phyloP scores from a whole-genome alignment of 2,113 vertebrate species.

The Odontophorus gujanensis region DNA sequence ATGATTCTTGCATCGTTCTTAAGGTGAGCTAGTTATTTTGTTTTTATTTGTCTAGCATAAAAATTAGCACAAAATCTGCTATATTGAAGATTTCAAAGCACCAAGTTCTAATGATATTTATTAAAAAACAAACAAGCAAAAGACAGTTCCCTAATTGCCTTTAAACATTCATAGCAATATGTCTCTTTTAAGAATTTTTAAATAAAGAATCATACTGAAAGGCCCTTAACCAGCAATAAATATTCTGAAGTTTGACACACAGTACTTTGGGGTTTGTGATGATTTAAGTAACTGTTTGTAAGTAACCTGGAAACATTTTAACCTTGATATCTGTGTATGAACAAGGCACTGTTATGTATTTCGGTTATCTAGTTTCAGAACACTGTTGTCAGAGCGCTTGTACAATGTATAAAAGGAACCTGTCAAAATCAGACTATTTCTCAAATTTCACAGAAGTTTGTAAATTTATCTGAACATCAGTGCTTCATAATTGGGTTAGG shows the following conservation, averaged over 20 bases:
- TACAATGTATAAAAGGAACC: not conserved
- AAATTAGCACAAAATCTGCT: not conserved
- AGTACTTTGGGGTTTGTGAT: not conserved
- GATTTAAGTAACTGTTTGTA: not conserved
- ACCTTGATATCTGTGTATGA: not conserved
- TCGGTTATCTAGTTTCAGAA: not conserved
- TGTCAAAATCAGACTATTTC: not conserved
- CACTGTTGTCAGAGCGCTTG: not conserved
- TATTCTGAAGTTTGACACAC: not conserved
- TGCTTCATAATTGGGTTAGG: not conserved
- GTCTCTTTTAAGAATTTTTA: not conserved
- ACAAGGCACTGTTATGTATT: not conserved
- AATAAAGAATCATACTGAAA: not conserved
- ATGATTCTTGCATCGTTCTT: conserved; percentile 91
- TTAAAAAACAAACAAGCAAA: not conserved
- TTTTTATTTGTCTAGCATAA: not conserved
- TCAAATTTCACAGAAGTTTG: not conserved
- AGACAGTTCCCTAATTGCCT: not conserved
- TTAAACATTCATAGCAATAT: not conserved
- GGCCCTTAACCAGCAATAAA: not conserved
- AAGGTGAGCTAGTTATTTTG: conserved; percentile 81
- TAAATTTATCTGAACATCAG: not conserved
- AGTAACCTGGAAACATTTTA: not conserved
- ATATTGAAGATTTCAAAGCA: not conserved
- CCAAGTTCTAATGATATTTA: not conserved